Evolutionary conservation across 2,888 invertebrate genomes (phyloP).

Genomic region (Idaea biselata): DNA sequence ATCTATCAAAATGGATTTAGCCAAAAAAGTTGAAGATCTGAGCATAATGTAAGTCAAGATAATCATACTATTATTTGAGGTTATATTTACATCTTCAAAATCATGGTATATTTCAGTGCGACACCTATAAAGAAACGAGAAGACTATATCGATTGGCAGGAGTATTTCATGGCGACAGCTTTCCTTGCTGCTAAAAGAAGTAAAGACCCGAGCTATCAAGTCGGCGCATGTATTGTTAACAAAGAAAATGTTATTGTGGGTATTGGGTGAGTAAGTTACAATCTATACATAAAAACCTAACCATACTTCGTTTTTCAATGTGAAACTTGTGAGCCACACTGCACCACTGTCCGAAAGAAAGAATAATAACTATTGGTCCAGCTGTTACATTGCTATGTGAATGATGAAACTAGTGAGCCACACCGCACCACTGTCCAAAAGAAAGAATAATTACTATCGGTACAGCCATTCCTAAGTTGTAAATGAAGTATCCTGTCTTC

Average conservation of each 20-base stretch:
- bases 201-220: slow-evolving; percentile 96
- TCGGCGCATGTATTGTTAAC: slow-evolving; percentile 97
- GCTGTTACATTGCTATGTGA: too few species aligned
- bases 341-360: too few species aligned
- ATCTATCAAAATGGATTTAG: slow-evolving; percentile 22
- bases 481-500: too few species aligned
- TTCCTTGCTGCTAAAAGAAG: slow-evolving; percentile 94
- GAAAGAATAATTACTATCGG: too few species aligned
- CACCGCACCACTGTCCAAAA: too few species aligned
- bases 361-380: too few species aligned
- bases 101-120: slow-evolving; percentile 18
- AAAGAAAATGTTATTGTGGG: slow-evolving; percentile 92
- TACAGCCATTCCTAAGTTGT: too few species aligned
- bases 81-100: not conserved
- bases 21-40: slow-evolving; percentile 25
- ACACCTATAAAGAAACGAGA: slow-evolving; percentile 71
- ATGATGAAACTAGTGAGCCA: too few species aligned
- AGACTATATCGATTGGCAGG: slow-evolving; percentile 91
- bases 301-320: too few species aligned
- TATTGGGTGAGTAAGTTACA: slow-evolving; percentile 81
- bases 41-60: slow-evolving; percentile 14
- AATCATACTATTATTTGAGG: not conserved
- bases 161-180: slow-evolving; percentile 97
- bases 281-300: not conserved
- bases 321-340: too few species aligned